Conservation (phyloP, 2,797 vertebrate genomes). For the Rhinogobio ventralis region DNA sequence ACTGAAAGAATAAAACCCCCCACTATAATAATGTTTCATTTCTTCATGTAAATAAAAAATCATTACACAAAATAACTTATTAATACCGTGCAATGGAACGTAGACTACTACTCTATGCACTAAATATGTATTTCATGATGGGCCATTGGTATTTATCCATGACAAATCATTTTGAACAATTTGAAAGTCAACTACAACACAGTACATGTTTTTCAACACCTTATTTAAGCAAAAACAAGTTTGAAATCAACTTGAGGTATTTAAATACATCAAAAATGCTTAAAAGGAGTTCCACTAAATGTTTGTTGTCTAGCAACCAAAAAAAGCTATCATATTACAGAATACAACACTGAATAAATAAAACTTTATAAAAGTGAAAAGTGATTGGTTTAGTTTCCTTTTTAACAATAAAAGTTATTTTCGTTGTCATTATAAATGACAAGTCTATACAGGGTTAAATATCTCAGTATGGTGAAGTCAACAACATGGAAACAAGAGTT, state of each 20-base stretch:
- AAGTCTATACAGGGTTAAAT: neutral
- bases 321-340: neutral
- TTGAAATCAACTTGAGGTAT: neutral
- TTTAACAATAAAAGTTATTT: neutral
- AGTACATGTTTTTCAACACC: neutral
- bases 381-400: neutral
- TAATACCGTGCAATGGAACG: neutral
- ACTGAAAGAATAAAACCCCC: neutral
- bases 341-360: neutral
- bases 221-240: neutral
- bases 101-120: neutral
- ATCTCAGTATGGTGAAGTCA: neutral
- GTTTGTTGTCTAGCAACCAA: neutral
- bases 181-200: neutral
- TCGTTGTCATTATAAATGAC: neutral
- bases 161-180: neutral
- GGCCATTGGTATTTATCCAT: neutral
- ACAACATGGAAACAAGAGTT: slow-evolving; percentile 36
- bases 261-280: neutral
- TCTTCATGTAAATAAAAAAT: neutral
- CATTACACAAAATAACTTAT: neutral
- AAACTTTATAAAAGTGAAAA: neutral
- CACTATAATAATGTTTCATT: neutral
- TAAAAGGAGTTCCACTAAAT: neutral
- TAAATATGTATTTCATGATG: neutral